Conservation (phyloP, 2,797 vertebrate genomes). For the Anabacerthia variegaticeps region DNA sequence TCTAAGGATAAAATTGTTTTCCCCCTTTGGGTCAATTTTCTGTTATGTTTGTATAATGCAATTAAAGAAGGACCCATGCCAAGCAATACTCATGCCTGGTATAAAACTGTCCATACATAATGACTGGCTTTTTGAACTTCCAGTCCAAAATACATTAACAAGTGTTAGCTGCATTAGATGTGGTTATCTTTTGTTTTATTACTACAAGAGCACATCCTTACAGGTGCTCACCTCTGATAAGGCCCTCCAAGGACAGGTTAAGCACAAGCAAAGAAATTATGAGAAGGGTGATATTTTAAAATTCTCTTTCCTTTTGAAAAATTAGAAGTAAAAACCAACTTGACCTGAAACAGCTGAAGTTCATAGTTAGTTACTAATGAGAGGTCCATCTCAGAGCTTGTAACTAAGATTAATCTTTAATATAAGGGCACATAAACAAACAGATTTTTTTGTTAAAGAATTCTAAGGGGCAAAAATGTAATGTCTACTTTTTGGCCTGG, state of each 20-base stretch:
- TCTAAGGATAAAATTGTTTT: constrained; percentile 72
- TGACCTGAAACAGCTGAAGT: neutral
- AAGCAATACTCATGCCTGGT: constrained; percentile 54
- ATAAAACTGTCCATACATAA: constrained; percentile 47
- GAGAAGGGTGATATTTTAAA: neutral
- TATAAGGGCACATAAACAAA: neutral
- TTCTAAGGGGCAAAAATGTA: neutral
- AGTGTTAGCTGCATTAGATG: neutral
- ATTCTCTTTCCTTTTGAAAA: neutral
- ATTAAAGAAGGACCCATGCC: constrained; percentile 63
- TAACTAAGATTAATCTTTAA: neutral
- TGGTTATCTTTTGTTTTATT: neutral
- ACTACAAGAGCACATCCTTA: neutral
- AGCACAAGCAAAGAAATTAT: neutral
- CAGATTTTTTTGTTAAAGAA: neutral
- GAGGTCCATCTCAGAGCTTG: neutral
- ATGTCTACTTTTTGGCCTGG: rapidly evolving
- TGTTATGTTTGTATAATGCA: constrained; percentile 73
- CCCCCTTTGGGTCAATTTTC: constrained; percentile 70
- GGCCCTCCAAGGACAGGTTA: neutral
- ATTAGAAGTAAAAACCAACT: neutral
- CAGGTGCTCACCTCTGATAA: neutral
- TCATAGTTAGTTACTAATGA: neutral
- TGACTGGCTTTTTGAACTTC: constrained; percentile 17
- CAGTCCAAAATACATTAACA: neutral